These are phyloP conservation scores for Philonicus albiceps DNA, from an alignment of 2,888 invertebrate genomes.

Conservation along the genomic window DNA sequence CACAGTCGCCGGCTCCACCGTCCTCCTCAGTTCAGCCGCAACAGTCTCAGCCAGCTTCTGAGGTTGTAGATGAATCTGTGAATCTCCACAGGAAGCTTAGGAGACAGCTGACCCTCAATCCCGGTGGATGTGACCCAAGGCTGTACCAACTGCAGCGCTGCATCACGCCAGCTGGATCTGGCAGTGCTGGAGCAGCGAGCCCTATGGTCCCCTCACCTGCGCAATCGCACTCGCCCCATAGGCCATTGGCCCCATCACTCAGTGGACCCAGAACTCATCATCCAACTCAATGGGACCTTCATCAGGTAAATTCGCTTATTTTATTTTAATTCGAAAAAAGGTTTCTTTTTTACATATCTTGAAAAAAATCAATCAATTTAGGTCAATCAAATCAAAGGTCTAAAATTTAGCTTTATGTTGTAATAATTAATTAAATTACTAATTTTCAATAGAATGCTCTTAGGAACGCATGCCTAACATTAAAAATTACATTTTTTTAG, in stretches of 20 bases:
- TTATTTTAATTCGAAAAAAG: too few species aligned
- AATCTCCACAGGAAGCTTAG: constrained; percentile 82
- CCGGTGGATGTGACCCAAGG: constrained; percentile 75
- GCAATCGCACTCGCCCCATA: constrained; percentile 53
- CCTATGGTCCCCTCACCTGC: constrained; percentile 46
- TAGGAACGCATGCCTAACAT: too few species aligned
- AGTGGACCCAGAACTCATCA: constrained; percentile 50
- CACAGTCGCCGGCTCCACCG: constrained; percentile 40
- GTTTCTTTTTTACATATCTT: too few species aligned
- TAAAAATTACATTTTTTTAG: too few species aligned
- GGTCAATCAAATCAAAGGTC: too few species aligned
- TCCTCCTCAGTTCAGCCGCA: constrained; percentile 24
- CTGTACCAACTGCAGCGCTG: constrained; percentile 63
- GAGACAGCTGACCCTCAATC: constrained; percentile 83
- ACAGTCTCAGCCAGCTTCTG: constrained; percentile 51
- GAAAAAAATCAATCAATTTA: too few species aligned
- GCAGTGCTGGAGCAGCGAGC: constrained; percentile 52
- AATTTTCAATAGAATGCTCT: too few species aligned
- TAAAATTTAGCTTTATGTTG: too few species aligned
- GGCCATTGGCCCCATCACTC: constrained; percentile 52
- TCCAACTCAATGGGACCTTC: constrained; percentile 52
- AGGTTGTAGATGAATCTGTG: constrained; percentile 57
- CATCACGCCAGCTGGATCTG: constrained; percentile 46
- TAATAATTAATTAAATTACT: too few species aligned
- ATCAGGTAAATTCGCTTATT: constrained; percentile 49